These are phyloP conservation scores for Drosophila pseudotakahashii DNA, from an alignment of 2,888 invertebrate genomes.

Conservation along the genomic window DNA sequence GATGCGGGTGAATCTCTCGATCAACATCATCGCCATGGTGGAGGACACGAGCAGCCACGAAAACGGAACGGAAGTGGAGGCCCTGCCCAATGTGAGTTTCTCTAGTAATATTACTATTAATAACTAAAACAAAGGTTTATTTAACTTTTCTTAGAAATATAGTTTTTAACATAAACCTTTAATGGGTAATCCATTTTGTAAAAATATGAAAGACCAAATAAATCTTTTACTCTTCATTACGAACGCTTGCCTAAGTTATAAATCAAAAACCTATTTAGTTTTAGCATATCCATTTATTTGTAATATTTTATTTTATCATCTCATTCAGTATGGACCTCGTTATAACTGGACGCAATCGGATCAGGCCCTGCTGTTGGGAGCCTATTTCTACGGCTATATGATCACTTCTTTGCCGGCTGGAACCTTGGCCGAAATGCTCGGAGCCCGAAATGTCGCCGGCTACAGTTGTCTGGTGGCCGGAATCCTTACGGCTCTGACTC, in stretches of 20 bases:
- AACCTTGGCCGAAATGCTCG: constrained; percentile 87
- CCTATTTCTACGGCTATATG: constrained; percentile 90
- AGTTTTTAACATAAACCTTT: too few relatives aligned
- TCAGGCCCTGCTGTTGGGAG: constrained; percentile 88
- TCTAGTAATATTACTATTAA: too few relatives aligned
- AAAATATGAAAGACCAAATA: too few relatives aligned
- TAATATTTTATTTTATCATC: too few relatives aligned
- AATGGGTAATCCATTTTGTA: too few relatives aligned
- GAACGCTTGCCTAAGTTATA: too few relatives aligned
- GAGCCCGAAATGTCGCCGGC: constrained; percentile 87
- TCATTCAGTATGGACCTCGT: constrained; percentile 84
- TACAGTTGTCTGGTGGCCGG: constrained; percentile 84
- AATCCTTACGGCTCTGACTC: constrained; percentile 87
- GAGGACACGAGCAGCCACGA: constrained; percentile 83
- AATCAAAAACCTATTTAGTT: too few relatives aligned
- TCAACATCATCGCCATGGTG: constrained; percentile 90
- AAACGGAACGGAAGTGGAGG: constrained; percentile 73
- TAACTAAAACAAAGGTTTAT: too few relatives aligned
- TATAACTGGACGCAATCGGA: constrained; percentile 87
- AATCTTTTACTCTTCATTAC: too few relatives aligned
- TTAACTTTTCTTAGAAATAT: too few relatives aligned
- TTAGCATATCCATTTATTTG: background rate
- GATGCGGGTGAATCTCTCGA: constrained; percentile 90
- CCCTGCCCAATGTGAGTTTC: constrained; percentile 78
- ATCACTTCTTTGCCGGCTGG: constrained; percentile 88